Evolutionary conservation across 2,888 invertebrate species (phyloP), one percentile per base, ranked within the genome.

Genomic region (Odontocolon sp.): DNA sequence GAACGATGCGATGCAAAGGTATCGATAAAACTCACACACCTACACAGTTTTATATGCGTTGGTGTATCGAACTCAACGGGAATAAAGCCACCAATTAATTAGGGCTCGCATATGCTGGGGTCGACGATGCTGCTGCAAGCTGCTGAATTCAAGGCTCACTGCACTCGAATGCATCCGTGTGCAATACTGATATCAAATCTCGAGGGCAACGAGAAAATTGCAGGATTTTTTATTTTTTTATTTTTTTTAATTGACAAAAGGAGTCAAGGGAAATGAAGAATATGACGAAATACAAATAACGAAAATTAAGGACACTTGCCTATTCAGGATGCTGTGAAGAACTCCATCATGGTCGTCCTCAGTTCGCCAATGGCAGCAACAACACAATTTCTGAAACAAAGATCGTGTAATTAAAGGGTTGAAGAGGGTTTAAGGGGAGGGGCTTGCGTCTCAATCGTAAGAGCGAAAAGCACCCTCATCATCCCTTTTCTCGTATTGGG

Each of bases 341-440:
- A 78, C 78, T 75, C 79, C 84, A 81, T 84, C 67, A 68, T 38
- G 77, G 36, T 38, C 56, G 61, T 28, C 64, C 21, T 59, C 45
- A 72, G 50, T 59, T 26, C 56, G 57, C 57, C 23, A 36, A 38
- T 52, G 33, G 56, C 64, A 57, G 28, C 59, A 69, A 33, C 64
- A 68, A 68, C 77, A 59, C 68, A 69, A 77, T 77, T 72, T 36
- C 77, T 77, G 72, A 64, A 77, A 77, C 72, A 72, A 77, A 77
- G 57, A 57, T 64, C 68, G 59, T 84, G 81, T 82, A 86, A 86
- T 86, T 86, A 86, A 85, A 81, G 78, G 83, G 80, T 64, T 47
- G 33, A 50, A 18, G 18, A 21, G n/a, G 56, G 11, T 3, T 21
- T 21, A 6, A 16, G 16, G 16, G 0, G 18, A 18, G 16, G 8